Conservation (phyloP, 2,113 vertebrate species). For the Eubucco bourcierii region DNA sequence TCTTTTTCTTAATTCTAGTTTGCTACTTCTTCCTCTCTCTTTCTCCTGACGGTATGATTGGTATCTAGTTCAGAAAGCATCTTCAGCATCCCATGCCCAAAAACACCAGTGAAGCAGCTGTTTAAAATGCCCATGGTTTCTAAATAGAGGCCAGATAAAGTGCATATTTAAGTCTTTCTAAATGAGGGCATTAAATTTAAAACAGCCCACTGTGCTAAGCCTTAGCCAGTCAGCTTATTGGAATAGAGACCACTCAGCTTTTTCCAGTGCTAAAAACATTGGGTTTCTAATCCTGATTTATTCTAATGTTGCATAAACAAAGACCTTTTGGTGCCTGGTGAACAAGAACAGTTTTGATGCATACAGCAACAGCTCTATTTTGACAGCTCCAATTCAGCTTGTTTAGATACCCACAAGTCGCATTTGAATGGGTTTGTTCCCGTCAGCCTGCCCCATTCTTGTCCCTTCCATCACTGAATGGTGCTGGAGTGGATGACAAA, state of each 20-base stretch:
- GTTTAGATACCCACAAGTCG: not conserved
- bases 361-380: not conserved
- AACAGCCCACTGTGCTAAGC: not conserved
- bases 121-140: not conserved
- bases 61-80: not conserved
- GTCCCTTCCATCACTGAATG: not conserved
- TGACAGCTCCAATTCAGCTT: constrained; percentile 5
- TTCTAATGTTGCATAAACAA: not conserved
- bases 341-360: not conserved
- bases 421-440: not conserved
- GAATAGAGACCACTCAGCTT: not conserved
- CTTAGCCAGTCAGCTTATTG: not conserved
- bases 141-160: not conserved
- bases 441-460: not conserved
- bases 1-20: not conserved
- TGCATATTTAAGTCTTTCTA: not conserved
- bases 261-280: not conserved
- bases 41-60: fast-evolving
- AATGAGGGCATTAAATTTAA: not conserved
- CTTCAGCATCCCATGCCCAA: not conserved
- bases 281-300: not conserved
- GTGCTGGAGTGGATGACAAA: not conserved
- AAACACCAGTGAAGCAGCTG: not conserved
- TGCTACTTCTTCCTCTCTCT: not conserved
- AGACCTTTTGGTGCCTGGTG: not conserved